These are phyloP conservation scores for Dichetophora obliterata DNA, from an alignment of 2,888 invertebrate genomes.

Conservation along the genomic window DNA sequence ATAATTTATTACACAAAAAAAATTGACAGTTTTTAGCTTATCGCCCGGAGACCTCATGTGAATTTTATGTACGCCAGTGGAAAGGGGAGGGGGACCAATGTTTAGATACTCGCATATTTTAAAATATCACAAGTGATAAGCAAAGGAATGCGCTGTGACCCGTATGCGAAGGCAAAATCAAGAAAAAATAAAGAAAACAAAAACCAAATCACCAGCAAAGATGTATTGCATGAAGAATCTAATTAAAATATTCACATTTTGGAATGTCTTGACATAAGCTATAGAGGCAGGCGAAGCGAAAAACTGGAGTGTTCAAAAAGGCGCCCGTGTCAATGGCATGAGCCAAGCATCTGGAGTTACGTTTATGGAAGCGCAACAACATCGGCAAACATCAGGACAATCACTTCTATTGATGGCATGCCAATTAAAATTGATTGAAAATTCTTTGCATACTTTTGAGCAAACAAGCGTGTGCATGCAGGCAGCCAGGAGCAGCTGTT, in stretches of 20 bases:
- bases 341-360: slow-evolving; percentile 34
- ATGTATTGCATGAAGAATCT: slow-evolving; percentile 62
- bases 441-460: slow-evolving; percentile 63
- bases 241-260: slow-evolving; percentile 66
- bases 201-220: slow-evolving; percentile 45
- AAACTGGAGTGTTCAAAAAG: slow-evolving; percentile 3
- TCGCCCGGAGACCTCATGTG: slow-evolving; percentile 33
- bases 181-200: not conserved
- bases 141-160: slow-evolving; percentile 7
- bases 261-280: slow-evolving; percentile 54
- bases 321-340: slow-evolving; percentile 21
- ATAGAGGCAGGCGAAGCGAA: not conserved
- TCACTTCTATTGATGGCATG: slow-evolving; percentile 64
- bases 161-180: slow-evolving; percentile 22
- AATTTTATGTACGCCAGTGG: not conserved
- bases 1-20: slow-evolving; percentile 63
- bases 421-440: slow-evolving; percentile 69
- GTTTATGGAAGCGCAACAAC: slow-evolving; percentile 16
- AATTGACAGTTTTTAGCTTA: slow-evolving; percentile 57
- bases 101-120: not conserved
- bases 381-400: slow-evolving; percentile 41
- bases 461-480: slow-evolving; percentile 30
- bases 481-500: slow-evolving; percentile 42
- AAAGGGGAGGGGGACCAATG: too few relatives aligned
- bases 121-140: not conserved